Percentiles rank a stretch among this genome's conserved stretches.
phyloP scores from a whole-genome alignment of 1,140 invertebrate genomes.

The Reticulitermes speratus region DNA sequence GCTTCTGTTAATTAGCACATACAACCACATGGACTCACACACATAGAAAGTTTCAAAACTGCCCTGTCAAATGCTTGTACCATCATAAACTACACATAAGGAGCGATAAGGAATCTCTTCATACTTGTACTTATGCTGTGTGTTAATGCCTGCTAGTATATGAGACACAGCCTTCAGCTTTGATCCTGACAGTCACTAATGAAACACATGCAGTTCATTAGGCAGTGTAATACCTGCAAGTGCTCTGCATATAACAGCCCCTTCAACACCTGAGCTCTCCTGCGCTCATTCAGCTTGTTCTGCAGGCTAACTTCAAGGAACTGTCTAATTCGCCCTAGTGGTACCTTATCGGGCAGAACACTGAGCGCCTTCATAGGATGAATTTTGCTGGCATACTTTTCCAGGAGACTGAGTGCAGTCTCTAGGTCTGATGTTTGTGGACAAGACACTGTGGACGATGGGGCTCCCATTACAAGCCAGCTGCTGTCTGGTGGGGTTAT shows the following conservation, averaged over 20 bases:
- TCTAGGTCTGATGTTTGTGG: constrained; percentile 62
- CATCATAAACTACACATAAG: too few relatives aligned
- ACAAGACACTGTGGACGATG: constrained; percentile 52
- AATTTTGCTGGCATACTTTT: constrained; percentile 79
- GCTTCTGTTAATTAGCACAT: too few relatives aligned
- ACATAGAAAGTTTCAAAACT: too few relatives aligned
- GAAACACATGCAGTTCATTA: constrained; percentile 21
- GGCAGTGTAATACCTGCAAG: constrained; percentile 55
- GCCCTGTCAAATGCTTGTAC: too few relatives aligned
- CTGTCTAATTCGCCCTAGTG: constrained; percentile 66
- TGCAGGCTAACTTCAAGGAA: constrained; percentile 79
- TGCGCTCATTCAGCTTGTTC: constrained; percentile 66
- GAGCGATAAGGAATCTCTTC: too few relatives aligned
- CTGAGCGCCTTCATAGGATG: constrained; percentile 73
- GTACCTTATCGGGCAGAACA: constrained; percentile 73
- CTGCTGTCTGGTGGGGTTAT: constrained; percentile 56
- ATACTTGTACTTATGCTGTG: too few relatives aligned
- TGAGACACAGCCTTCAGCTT: too few relatives aligned
- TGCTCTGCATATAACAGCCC: constrained; percentile 81
- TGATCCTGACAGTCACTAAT: too few relatives aligned
- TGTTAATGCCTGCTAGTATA: too few relatives aligned
- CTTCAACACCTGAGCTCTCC: constrained; percentile 74
- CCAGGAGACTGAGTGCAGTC: constrained; percentile 73
- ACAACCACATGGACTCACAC: too few relatives aligned
- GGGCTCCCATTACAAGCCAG: constrained; percentile 47